Evolutionary conservation across 2,113 vertebrate species (phyloP).

Genomic region (Halichoerus grypus): DNA sequence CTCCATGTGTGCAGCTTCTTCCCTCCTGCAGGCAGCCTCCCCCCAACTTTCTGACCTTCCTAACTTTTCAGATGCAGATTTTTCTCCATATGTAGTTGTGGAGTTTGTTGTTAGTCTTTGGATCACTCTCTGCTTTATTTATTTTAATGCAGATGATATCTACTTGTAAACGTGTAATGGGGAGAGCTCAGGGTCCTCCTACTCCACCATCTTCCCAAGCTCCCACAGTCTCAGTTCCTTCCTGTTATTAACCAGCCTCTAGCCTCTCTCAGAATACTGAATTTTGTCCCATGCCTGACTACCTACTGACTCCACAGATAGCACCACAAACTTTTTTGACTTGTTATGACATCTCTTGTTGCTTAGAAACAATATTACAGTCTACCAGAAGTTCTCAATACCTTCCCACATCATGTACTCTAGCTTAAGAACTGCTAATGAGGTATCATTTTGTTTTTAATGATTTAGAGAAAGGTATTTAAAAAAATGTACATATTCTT

Average conservation of each 20-base stretch:
- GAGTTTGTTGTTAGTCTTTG: background rate
- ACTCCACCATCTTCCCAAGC: background rate
- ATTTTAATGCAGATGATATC: background rate
- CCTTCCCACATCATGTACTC: background rate
- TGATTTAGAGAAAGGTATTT: constrained; percentile 28
- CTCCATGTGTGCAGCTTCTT: background rate
- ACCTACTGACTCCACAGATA: background rate
- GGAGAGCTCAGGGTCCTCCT: background rate
- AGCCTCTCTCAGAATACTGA: background rate
- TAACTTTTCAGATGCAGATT: background rate
- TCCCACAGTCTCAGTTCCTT: background rate
- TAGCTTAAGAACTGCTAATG: constrained; percentile 29
- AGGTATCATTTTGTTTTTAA: constrained; percentile 32
- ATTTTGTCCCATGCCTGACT: background rate
- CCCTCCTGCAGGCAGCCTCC: background rate
- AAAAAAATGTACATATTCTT: constrained; percentile 16
- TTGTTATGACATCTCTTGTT: background rate
- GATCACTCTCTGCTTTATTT: background rate
- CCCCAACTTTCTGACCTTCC: background rate
- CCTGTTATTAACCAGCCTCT: background rate
- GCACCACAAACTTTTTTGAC: background rate
- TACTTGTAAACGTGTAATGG: background rate
- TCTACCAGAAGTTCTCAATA: background rate
- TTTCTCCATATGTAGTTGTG: background rate
- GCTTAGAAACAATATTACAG: background rate